Evolutionary conservation across 2,113 vertebrate genomes (phyloP).

Genomic region (Brachirus orientalis): DNA sequence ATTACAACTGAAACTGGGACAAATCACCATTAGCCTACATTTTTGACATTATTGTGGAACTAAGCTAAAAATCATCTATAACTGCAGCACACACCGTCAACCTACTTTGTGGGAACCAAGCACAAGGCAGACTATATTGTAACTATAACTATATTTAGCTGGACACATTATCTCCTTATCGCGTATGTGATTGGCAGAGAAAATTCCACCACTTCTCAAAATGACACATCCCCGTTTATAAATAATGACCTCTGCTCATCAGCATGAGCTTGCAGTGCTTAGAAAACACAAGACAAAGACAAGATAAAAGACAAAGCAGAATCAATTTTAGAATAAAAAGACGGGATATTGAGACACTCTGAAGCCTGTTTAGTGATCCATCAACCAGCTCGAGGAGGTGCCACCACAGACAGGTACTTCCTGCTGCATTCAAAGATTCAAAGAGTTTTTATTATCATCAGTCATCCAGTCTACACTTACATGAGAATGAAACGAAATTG

Average conservation of each 20-base stretch:
- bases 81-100: slow-evolving; percentile 22
- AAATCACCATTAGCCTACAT: no score
- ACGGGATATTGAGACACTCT: not conserved
- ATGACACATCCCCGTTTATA: slow-evolving; percentile 37
- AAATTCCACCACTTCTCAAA: slow-evolving; percentile 61
- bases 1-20: no score
- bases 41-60: not conserved
- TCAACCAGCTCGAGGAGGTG: slow-evolving; percentile 30
- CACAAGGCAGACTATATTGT: slow-evolving; percentile 1
- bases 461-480: no score
- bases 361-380: slow-evolving; percentile 16
- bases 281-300: slow-evolving; percentile 16
- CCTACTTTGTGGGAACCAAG: slow-evolving; percentile 23
- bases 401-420: slow-evolving; percentile 4
- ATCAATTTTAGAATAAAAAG: slow-evolving; percentile 3
- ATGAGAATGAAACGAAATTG: no score
- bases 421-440: slow-evolving; percentile 8
- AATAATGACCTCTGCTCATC: slow-evolving; percentile 46
- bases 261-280: slow-evolving; percentile 13
- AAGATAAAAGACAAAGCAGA: no score
- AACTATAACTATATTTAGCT: slow-evolving; percentile 62
- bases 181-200: slow-evolving; percentile 37
- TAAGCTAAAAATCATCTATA: slow-evolving; percentile 20
- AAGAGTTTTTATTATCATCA: no score
- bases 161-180: slow-evolving; percentile 57